Base-by-base conservation (phyloP, 2,797 vertebrate genomes). In the Eidolon dupreanum region DNA sequence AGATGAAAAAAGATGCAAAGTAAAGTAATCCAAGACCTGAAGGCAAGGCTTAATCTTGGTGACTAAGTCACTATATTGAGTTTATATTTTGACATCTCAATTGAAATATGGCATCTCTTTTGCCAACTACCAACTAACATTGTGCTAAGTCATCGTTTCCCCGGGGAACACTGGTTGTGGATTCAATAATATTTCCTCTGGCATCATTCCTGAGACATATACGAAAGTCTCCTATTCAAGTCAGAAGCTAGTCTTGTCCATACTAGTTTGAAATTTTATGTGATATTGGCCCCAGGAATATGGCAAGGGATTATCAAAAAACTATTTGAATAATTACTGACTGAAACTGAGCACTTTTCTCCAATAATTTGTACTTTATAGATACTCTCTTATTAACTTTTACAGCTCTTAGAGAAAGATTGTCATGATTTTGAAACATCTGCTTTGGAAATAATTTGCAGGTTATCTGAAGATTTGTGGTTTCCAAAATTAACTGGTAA, bases 1-100 rank as follows among this genome's bases (percentile, higher is more conserved):
- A 41, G 68, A 41, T 91, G 59, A 94, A 70, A 49, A 84, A 74
- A 86, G 73, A 51, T 41, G 57, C 84, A 78, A 74, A 93, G 61
- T 68, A 66, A 86, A 57, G 9, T 94, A 90, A 95, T 88, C 65
- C 70, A 88, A 84, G 51, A 96, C 84, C 89, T 92, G 66, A 83
- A 90, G 94, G 84, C 93, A 93, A 88, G 74, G 61, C 73, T 96
- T 96, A 92, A 65, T 70, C 66, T 85, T 78, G 24, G 36, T 97
- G 96, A 96, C 92, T 97, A 91, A 98, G 66, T 88, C 53, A 78
- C 28, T 43, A 51, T 66, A 26, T 38, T 71, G 91, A 83, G 61
- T 19, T 93, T 95, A 70, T 66, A 93, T 94, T 94, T 94, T 97
- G 92, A 97, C 88, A 87, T 95, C 92, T 96, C 95, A 95, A 59